Evolutionary conservation across 2,113 vertebrate species (phyloP).

Genomic region (Elephas maximus): DNA sequence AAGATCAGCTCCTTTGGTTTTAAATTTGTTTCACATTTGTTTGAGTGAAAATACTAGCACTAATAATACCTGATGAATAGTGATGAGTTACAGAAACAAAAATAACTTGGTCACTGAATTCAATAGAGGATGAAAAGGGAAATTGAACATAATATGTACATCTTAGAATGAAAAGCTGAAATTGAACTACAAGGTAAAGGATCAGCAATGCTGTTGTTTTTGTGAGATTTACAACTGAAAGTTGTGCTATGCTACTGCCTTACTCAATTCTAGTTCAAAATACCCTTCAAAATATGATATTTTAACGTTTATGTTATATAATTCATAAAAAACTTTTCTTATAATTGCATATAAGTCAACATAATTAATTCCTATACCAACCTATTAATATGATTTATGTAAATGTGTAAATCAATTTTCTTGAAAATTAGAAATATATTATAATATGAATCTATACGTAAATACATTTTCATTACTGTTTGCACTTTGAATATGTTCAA

Average conservation of each 20-base stretch:
- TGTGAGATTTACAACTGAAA: conserved; percentile 47
- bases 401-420: not conserved
- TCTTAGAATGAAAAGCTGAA: conserved; percentile 77
- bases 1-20: conserved; percentile 80
- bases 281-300: not conserved
- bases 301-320: not conserved
- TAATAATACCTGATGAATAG: conserved; percentile 79
- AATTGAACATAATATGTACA: conserved; percentile 78
- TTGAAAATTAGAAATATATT: not conserved
- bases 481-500: not conserved
- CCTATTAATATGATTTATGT: conserved; percentile 11
- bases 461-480: not conserved
- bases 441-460: not conserved
- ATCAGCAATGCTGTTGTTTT: conserved; percentile 32
- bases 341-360: not conserved
- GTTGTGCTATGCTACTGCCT: not conserved
- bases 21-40: conserved; percentile 84
- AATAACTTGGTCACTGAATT: conserved; percentile 77
- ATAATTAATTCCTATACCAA: not conserved
- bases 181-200: conserved; percentile 29
- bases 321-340: not conserved
- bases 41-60: conserved; percentile 77
- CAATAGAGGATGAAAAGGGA: conserved; percentile 69
- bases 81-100: conserved; percentile 82
- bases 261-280: conserved; percentile 49